Percentiles rank a stretch among this genome's conserved stretches.
Evolutionary conservation across 2,888 invertebrate species (phyloP).

Genomic region (Pristionchus fissidentatus): DNA sequence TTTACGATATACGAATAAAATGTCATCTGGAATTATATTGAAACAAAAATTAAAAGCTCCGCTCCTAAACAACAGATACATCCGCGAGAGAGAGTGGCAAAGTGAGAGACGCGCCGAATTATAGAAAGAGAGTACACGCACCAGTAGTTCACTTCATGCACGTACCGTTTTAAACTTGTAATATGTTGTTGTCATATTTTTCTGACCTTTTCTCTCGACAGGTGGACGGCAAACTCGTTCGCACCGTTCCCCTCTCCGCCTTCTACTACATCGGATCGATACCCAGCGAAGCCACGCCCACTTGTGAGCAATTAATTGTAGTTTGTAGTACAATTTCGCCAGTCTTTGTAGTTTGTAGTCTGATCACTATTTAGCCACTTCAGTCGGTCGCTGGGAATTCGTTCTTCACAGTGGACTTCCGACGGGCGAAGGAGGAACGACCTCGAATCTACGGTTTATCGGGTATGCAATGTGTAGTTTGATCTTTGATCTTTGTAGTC

Average conservation of each 20-base stretch:
- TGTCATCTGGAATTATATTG: too few species aligned
- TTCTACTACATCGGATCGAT: constrained; percentile 61
- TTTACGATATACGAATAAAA: too few species aligned
- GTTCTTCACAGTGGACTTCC: constrained; percentile 63
- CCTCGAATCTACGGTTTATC: constrained; percentile 65
- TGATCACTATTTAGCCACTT: constrained; percentile 53
- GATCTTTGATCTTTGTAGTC: too few species aligned
- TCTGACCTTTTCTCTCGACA: constrained; percentile 46
- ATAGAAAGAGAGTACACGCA: too few species aligned
- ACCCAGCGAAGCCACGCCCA: constrained; percentile 51
- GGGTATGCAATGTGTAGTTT: too few species aligned
- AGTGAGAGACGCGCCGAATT: too few species aligned
- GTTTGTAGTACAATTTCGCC: too few species aligned
- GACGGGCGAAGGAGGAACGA: constrained; percentile 68
- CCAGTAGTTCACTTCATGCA: too few species aligned
- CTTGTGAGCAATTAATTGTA: too few species aligned
- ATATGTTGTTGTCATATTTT: background rate
- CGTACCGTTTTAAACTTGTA: background rate
- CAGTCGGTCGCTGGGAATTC: constrained; percentile 75
- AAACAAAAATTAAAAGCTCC: too few species aligned
- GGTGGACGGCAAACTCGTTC: constrained; percentile 75
- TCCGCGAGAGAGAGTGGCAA: too few species aligned
- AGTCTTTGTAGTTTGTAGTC: background rate
- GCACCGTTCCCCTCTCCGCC: constrained; percentile 70
- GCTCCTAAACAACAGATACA: too few species aligned